A percentile compares a stretch with the other conserved stretches of the same genome.
These are phyloP conservation scores for Anthophora plumipes DNA, from an alignment of 2,888 invertebrate species.

Conservation along the genomic window DNA sequence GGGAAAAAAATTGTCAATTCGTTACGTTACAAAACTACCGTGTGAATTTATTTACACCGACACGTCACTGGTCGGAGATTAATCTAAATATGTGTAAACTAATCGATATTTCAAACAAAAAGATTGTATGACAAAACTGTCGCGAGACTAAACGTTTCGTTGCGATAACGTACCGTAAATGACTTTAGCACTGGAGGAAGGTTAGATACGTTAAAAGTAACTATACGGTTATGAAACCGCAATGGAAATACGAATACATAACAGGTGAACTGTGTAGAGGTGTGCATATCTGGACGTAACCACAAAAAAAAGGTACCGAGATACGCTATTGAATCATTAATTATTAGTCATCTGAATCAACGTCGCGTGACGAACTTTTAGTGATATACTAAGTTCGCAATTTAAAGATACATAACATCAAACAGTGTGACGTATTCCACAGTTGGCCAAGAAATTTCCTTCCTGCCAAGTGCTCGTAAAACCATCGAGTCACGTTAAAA, in stretches of 20 bases:
- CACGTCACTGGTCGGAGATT: neutral
- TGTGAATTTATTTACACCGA: neutral
- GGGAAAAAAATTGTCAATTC: neutral
- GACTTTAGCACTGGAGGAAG: neutral
- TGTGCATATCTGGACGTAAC: neutral
- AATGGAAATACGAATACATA: conserved; percentile 23
- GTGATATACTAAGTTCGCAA: neutral
- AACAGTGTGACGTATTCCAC: neutral
- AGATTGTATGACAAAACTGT: neutral
- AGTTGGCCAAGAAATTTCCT: neutral
- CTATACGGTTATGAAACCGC: conserved; percentile 47
- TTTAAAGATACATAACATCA: conserved; percentile 16
- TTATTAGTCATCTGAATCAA: conserved; percentile 20
- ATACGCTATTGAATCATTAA: conserved; percentile 20
- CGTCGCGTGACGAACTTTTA: conserved; percentile 20
- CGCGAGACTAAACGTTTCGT: neutral
- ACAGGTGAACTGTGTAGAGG: conserved; percentile 9
- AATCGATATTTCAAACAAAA: neutral
- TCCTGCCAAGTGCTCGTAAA: neutral
- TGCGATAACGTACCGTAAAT: neutral
- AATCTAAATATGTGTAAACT: neutral
- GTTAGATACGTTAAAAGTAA: neutral
- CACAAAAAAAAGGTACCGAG: conserved; percentile 25
- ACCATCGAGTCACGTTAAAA: neutral
- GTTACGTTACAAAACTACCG: neutral